phyloP scores from a whole-genome alignment of 2,797 vertebrate species.

The Australoheros facetus region DNA sequence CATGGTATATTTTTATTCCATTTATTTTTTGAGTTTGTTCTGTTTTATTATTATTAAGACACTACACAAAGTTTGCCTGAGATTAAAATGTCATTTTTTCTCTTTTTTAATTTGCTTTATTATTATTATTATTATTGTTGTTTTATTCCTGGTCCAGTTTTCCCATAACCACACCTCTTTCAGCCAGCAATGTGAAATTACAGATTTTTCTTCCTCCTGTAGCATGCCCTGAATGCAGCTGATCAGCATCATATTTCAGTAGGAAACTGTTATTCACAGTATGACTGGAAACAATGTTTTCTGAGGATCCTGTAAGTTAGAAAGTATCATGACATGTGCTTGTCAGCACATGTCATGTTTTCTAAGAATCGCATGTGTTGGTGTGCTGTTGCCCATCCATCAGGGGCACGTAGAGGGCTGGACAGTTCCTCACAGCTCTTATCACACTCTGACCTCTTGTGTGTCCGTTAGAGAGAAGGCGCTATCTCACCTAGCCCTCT shows the following conservation, averaged over 20 bases:
- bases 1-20: too few relatives aligned
- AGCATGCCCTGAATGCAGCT: neutral
- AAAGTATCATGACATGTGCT: neutral
- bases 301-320: neutral
- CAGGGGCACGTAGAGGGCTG: conserved; percentile 18
- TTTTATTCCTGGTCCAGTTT: neutral
- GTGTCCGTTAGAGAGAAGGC: conserved; percentile 72
- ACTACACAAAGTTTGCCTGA: too few relatives aligned
- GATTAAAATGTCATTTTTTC: too few relatives aligned
- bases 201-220: neutral
- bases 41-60: too few relatives aligned
- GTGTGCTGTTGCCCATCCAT: conserved; percentile 45
- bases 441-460: conserved; percentile 69
- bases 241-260: neutral
- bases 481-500: conserved; percentile 67
- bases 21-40: too few relatives aligned
- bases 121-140: neutral
- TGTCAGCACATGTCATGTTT: conserved; percentile 33
- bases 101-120: neutral
- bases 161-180: neutral
- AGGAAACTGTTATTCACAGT: neutral
- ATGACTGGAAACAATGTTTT: neutral
- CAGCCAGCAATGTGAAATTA: neutral
- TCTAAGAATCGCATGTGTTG: conserved; percentile 48
- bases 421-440: conserved; percentile 63